These are phyloP conservation scores for Brachionus rubens DNA, from an alignment of 1,140 invertebrate genomes.

Conservation along the genomic window DNA sequence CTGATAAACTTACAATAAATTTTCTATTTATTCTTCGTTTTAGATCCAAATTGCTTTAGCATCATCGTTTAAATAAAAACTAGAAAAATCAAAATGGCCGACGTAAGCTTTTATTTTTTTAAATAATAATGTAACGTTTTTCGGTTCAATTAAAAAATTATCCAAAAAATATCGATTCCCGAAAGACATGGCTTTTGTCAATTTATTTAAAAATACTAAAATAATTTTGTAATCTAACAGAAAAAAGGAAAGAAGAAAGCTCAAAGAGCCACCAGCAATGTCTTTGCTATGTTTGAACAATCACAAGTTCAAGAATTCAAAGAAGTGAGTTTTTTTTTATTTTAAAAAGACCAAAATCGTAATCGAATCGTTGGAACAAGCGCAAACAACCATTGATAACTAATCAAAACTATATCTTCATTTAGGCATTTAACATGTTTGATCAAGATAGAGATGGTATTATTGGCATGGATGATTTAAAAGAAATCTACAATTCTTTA, in stretches of 20 bases:
- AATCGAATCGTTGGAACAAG: neutral
- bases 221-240: neutral
- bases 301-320: conserved; percentile 70
- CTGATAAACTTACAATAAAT: neutral
- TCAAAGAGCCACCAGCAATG: conserved; percentile 57
- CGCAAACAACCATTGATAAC: neutral
- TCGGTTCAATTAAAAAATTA: neutral
- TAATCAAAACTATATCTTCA: neutral
- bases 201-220: neutral
- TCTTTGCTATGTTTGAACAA: conserved; percentile 57
- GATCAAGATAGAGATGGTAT: conserved; percentile 49
- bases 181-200: neutral
- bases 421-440: conserved; percentile 47
- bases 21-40: conserved; percentile 4
- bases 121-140: neutral
- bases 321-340: conserved; percentile 69
- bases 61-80: conserved; percentile 4
- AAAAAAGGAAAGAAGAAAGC: conserved; percentile 49
- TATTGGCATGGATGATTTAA: conserved; percentile 47
- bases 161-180: neutral
- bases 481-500: conserved; percentile 46
- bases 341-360: no score
- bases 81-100: conserved; percentile 27
- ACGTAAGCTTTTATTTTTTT: conserved; percentile 8
- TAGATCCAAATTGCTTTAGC: conserved; percentile 41